Percentiles rank a stretch among this genome's conserved stretches.
Conservation (phyloP, 2,888 invertebrate species). For the Eulithis testata region DNA sequence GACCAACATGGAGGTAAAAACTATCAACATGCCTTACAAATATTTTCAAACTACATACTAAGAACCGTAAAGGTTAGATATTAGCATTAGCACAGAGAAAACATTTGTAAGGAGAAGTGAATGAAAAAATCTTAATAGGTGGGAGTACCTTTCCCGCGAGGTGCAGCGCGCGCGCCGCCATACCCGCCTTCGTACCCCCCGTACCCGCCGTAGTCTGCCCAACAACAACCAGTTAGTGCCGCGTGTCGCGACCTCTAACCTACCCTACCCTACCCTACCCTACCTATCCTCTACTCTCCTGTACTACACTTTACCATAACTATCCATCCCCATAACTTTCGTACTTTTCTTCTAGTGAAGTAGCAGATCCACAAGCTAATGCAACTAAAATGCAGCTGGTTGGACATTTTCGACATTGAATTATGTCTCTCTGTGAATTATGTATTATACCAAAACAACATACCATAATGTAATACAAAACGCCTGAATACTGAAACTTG, state of each 20-base stretch:
- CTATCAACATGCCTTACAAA: conserved; percentile 47
- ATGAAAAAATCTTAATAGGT: conserved; percentile 41
- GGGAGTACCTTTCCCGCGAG: conserved; percentile 94
- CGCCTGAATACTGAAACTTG: no score
- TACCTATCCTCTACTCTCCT: neutral
- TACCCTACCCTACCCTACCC: neutral
- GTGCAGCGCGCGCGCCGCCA: conserved; percentile 93
- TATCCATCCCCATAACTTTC: neutral
- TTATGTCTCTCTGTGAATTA: no score
- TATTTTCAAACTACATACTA: conserved; percentile 37
- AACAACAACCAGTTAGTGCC: conserved; percentile 82
- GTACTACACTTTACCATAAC: neutral
- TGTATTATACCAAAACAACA: no score
- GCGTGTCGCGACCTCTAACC: conserved; percentile 4
- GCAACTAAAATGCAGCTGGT: no score
- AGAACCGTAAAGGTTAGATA: conserved; percentile 21
- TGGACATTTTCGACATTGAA: no score
- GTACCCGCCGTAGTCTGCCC: conserved; percentile 94
- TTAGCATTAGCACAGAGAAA: conserved; percentile 30
- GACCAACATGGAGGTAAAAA: conserved; percentile 46
- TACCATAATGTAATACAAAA: no score
- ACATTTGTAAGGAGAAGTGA: conserved; percentile 38
- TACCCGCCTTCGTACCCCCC: conserved; percentile 96
- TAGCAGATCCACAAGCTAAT: no score
- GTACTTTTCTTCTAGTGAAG: no score